Conservation (phyloP, 2,113 vertebrate species). For the Nesoenas mayeri region DNA sequence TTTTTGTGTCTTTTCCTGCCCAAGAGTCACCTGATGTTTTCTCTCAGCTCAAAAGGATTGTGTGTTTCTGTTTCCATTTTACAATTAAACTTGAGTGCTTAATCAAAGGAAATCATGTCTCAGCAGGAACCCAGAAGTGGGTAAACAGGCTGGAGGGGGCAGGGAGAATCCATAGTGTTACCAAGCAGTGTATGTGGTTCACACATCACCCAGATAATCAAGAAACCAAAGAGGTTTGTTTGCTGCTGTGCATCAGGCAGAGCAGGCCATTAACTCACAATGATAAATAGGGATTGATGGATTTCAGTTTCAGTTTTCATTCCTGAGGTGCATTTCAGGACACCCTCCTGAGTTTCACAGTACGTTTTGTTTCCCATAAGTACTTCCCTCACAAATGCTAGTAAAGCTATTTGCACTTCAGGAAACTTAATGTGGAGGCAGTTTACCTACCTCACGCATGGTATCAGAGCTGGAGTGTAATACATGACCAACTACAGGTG, state of each 20-base stretch:
- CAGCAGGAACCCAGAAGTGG: neutral
- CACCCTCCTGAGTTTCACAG: neutral
- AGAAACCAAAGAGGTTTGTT: constrained; percentile 25
- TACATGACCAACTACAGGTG: rapidly evolving
- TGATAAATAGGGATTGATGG: neutral
- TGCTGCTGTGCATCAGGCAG: neutral
- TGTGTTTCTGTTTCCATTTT: constrained; percentile 19
- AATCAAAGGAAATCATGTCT: constrained; percentile 46
- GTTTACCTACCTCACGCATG: neutral
- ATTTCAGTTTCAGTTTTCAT: constrained; percentile 25
- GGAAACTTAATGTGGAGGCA: neutral
- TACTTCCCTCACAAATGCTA: neutral
- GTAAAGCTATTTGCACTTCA: neutral
- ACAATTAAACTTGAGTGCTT: constrained; percentile 33
- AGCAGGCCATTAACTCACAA: constrained; percentile 13
- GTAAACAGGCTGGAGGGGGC: neutral
- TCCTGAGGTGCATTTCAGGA: neutral
- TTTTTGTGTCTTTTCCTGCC: neutral
- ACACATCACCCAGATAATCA: constrained; percentile 4
- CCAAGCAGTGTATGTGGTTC: neutral
- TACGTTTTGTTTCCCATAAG: neutral
- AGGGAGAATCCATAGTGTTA: neutral
- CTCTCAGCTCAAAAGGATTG: neutral
- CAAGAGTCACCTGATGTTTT: neutral
- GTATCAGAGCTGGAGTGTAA: neutral